Percentiles rank a stretch among this genome's conserved stretches.
phyloP scores from a whole-genome alignment of 2,888 invertebrate genomes.

The Pandemis cinnamomeana region DNA sequence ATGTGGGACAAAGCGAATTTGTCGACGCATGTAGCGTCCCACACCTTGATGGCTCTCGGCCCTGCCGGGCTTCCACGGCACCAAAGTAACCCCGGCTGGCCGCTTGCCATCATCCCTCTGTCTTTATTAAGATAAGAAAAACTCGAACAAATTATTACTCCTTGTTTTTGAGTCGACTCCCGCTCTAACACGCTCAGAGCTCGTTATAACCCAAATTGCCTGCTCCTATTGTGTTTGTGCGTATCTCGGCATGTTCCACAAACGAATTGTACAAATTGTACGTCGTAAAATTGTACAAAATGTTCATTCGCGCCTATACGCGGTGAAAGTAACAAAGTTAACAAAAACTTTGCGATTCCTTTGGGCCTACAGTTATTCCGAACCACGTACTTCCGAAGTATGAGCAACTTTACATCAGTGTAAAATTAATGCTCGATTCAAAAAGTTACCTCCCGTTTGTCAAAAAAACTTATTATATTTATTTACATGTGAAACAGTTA shows the following conservation, averaged over 20 bases:
- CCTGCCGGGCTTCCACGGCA: too few relatives aligned
- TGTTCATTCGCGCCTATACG: background rate
- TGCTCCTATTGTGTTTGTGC: background rate
- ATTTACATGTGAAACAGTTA: too few relatives aligned
- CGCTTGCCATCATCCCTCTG: too few relatives aligned
- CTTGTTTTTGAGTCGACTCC: background rate
- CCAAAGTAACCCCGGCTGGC: too few relatives aligned
- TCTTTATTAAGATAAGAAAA: too few relatives aligned
- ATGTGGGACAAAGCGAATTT: too few relatives aligned
- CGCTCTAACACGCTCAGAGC: background rate
- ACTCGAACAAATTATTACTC: too few relatives aligned
- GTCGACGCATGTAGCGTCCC: too few relatives aligned
- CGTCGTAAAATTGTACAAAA: background rate
- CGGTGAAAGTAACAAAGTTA: background rate
- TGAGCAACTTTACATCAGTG: too few relatives aligned
- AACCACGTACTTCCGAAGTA: background rate
- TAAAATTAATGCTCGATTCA: background rate
- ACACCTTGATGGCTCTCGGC: too few relatives aligned
- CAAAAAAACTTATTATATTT: too few relatives aligned
- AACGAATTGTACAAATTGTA: background rate
- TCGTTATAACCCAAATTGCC: slow-evolving; percentile 17
- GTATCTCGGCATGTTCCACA: background rate
- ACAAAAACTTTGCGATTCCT: background rate
- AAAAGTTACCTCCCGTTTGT: background rate
- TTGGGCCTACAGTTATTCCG: background rate